phyloP scores from a whole-genome alignment of 2,113 vertebrate genomes.

The Mystacornis crossleyi region DNA sequence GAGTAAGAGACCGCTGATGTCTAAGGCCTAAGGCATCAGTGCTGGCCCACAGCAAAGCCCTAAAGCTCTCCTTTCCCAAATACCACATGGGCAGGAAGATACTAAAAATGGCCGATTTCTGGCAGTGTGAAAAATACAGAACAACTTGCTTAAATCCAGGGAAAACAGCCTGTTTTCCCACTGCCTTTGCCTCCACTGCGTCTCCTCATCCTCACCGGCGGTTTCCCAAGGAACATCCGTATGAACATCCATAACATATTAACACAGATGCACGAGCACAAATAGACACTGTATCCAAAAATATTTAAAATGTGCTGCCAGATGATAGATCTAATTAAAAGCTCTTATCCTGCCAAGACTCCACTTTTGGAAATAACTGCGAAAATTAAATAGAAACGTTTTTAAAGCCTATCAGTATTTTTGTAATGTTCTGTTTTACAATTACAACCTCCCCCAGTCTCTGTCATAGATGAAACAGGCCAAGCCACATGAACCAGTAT shows the following conservation, averaged over 20 bases:
- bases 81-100: rapidly evolving
- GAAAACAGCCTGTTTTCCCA: rapidly evolving
- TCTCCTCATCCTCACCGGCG: not conserved
- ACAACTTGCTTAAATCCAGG: not conserved
- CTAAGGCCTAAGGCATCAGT: not conserved
- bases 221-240: not conserved
- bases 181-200: not conserved
- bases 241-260: not conserved
- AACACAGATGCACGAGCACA: not conserved
- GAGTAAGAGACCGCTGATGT: not conserved
- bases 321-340: conserved; percentile 30
- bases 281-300: not conserved
- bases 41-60: not conserved
- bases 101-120: not conserved
- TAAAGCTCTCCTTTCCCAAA: not conserved
- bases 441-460: not conserved
- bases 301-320: conserved; percentile 3
- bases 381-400: not conserved
- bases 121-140: not conserved
- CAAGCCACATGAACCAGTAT: not conserved
- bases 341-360: not conserved
- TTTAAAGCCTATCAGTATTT: not conserved
- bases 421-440: not conserved
- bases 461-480: not conserved
- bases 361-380: not conserved